phyloP scores from a whole-genome alignment of 2,888 invertebrate species.

The Conomelus anceps region DNA sequence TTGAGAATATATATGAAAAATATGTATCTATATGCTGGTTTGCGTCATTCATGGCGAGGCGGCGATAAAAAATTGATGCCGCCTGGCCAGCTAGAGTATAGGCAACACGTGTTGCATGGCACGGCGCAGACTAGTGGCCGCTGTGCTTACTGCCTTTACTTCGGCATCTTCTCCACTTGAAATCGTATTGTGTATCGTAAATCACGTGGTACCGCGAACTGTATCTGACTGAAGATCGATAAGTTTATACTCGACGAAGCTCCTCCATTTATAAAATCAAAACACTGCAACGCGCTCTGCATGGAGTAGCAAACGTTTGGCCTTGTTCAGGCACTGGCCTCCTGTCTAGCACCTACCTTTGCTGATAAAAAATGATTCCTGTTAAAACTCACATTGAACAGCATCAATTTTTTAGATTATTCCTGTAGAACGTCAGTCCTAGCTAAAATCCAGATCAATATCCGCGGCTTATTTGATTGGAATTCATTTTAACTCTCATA shows the following conservation, averaged over 20 bases:
- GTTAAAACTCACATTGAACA: not conserved
- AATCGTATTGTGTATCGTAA: not conserved
- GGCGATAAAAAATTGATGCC: not conserved
- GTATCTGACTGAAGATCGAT: not conserved
- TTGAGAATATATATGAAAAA: not conserved
- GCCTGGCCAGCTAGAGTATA: not conserved
- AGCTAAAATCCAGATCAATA: not conserved
- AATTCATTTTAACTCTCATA: not conserved
- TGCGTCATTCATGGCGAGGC: not conserved
- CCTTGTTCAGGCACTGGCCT: too few relatives aligned
- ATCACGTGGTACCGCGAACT: not conserved
- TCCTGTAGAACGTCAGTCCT: not conserved
- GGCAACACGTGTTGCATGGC: not conserved
- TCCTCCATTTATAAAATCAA: not conserved
- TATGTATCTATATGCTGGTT: not conserved
- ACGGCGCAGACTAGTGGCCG: not conserved
- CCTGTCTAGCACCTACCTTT: not conserved
- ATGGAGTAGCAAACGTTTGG: not conserved
- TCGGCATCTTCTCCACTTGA: not conserved
- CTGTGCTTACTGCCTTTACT: not conserved
- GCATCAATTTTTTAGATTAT: not conserved
- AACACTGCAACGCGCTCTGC: not conserved
- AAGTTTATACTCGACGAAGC: not conserved
- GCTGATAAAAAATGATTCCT: not conserved
- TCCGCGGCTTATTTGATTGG: not conserved